These are phyloP conservation scores for Myripristis murdjan DNA, from an alignment of 2,797 vertebrate species.

Conservation along the genomic window DNA sequence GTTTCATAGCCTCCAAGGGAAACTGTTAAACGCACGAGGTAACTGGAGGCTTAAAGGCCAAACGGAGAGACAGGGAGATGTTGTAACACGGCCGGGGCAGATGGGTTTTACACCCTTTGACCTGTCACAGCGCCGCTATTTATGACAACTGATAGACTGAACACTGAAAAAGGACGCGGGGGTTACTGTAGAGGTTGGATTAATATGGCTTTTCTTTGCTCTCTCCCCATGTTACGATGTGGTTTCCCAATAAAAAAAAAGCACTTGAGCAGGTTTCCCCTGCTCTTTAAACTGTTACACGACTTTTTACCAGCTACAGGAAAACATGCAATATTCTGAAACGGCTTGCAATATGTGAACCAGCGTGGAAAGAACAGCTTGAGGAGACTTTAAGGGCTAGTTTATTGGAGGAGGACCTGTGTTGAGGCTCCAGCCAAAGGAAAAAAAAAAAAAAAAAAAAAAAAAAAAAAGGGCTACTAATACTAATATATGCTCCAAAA, in stretches of 20 bases:
- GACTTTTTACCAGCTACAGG: conserved; percentile 39
- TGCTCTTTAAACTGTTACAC: conserved; percentile 70
- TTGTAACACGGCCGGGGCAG: conserved; percentile 26
- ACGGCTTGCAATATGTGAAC: conserved; percentile 22
- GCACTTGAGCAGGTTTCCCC: conserved; percentile 54
- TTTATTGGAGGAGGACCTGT: neutral
- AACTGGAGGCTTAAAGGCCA: conserved; percentile 34
- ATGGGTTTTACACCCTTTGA: conserved; percentile 35
- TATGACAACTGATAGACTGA: conserved; percentile 42
- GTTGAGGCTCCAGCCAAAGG: too few relatives aligned
- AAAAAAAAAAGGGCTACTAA: too few relatives aligned
- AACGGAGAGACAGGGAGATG: conserved; percentile 15
- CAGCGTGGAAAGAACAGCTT: conserved; percentile 14
- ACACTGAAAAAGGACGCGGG: neutral
- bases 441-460: too few relatives aligned
- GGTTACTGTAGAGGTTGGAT: neutral
- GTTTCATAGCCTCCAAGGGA: conserved; percentile 34
- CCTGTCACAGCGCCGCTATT: conserved; percentile 45
- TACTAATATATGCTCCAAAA: too few relatives aligned
- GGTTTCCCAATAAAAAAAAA: conserved; percentile 40
- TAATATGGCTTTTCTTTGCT: too few relatives aligned
- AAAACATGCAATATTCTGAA: conserved; percentile 54
- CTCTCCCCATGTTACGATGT: too few relatives aligned
- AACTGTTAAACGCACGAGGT: conserved; percentile 37
- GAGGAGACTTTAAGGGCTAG: too few relatives aligned